Evolutionary conservation across 2,797 vertebrate genomes (phyloP).

Genomic region (Rallus crepitans): DNA sequence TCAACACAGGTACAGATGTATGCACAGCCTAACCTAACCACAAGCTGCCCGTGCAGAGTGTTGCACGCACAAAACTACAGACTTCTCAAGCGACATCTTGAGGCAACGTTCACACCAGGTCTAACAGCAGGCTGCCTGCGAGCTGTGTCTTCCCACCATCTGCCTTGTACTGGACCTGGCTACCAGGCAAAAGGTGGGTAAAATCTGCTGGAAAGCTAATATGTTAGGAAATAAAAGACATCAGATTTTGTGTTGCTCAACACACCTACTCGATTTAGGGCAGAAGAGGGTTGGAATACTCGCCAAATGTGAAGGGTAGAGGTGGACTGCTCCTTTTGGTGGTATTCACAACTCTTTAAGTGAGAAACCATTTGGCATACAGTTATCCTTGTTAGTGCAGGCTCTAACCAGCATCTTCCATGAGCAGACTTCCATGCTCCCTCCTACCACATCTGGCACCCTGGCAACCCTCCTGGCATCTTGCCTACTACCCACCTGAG

Average conservation of each 20-base stretch:
- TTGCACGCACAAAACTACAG: background rate
- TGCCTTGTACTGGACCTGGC: background rate
- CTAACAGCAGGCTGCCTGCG: background rate
- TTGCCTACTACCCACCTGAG: slow-evolving; percentile 83
- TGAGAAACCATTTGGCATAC: background rate
- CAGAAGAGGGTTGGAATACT: background rate
- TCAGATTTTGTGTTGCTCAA: background rate
- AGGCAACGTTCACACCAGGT: too few relatives aligned
- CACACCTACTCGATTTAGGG: background rate
- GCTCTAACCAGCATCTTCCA: background rate
- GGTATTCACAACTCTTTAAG: background rate
- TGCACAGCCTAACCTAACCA: background rate
- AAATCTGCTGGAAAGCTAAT: background rate
- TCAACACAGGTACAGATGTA: background rate
- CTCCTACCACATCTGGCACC: background rate
- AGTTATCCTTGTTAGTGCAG: background rate
- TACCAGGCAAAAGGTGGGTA: background rate
- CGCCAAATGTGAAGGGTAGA: background rate
- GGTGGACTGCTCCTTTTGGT: background rate
- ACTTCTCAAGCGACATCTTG: background rate
- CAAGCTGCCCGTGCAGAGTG: background rate
- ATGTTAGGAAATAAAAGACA: background rate
- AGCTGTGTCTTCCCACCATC: background rate
- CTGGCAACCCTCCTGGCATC: background rate
- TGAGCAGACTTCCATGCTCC: background rate